Evolutionary conservation across 2,113 vertebrate genomes (phyloP), one percentile per base, ranked within the genome.

Genomic region (Hippocampus barbouri): DNA sequence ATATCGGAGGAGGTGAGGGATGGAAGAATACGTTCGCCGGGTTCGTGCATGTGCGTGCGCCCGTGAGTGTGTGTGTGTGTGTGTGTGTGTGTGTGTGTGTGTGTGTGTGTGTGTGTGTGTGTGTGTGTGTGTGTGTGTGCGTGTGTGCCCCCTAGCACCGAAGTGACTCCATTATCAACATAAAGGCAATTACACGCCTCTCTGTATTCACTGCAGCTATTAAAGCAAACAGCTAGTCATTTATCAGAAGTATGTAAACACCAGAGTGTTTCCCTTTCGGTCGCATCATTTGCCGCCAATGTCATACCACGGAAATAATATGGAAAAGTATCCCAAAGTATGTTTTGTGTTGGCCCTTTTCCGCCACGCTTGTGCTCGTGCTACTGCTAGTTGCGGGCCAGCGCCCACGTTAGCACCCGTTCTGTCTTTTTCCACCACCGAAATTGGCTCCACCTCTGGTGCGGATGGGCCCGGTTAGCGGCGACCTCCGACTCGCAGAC

Each of bases 121-220:
- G 43, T 45, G 5, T 45, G 43, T 30, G 30, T 2, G 30, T 34
- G 30, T 4, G 30, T 34, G 30, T 4, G 30, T 34, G 30, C 4
- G 30, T 5, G 30, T 81, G 71, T 3, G 27, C 27, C 80, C 74
- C 72, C 45, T 61, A 83, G 81, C 79, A 62, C 71, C 72, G 59
- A 43, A 75, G 69, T 60, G 73, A 83, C 80, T 91, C 85, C 68
- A 80, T 91, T 91, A 93, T 92, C 91, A 91, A 89, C 90, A 90
- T 91, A 87, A 79, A 87, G 83, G 83, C 90, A 91, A 93, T 90
- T 91, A 92, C 92, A 90, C 84, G 87, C 91, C 85, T 89, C 89
- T 85, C 85, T 87, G 86, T 63, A 77, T 83, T 91, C 87, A 86
- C 88, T 79, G 80, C 76, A 87, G 83, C 92, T 89, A 89, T 91